phyloP scores from a whole-genome alignment of 2,888 invertebrate species.

The Thymelicus acteon region DNA sequence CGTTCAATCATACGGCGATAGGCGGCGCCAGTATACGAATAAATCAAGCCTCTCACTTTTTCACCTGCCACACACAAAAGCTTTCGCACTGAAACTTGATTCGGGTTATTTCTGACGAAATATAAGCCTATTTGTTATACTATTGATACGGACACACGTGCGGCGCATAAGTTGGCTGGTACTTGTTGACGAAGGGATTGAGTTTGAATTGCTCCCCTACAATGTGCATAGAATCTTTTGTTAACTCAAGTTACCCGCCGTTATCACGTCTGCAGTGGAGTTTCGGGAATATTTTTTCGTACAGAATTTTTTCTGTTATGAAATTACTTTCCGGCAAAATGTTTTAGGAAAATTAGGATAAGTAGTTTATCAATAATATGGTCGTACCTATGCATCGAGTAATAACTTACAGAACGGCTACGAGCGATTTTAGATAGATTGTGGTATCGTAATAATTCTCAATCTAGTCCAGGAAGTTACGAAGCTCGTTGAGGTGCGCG shows the following conservation, averaged over 20 bases:
- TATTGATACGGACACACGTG: conserved; percentile 83
- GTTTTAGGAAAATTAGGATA: too few species aligned
- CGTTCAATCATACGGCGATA: conserved; percentile 82
- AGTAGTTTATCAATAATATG: too few species aligned
- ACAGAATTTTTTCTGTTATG: neutral
- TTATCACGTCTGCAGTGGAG: conserved; percentile 39
- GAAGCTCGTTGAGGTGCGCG: conserved; percentile 72
- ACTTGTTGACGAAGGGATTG: conserved; percentile 81
- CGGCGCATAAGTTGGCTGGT: conserved; percentile 75
- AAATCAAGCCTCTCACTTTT: conserved; percentile 84
- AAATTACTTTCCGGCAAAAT: too few species aligned
- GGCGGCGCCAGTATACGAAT: conserved; percentile 79
- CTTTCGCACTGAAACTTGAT: conserved; percentile 83
- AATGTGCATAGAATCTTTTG: conserved; percentile 80
- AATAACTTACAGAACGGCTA: conserved; percentile 5
- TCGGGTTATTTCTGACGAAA: conserved; percentile 85
- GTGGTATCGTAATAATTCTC: conserved; percentile 16
- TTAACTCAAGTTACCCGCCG: conserved; percentile 56
- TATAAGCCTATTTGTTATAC: conserved; percentile 85
- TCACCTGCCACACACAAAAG: conserved; percentile 85
- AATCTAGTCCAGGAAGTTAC: conserved; percentile 61
- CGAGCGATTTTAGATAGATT: neutral
- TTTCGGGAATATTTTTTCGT: neutral
- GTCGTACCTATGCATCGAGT: neutral
- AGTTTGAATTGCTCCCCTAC: conserved; percentile 81